Base-by-base conservation (phyloP, 2,797 vertebrate species). In the Furcifer pardalis region DNA sequence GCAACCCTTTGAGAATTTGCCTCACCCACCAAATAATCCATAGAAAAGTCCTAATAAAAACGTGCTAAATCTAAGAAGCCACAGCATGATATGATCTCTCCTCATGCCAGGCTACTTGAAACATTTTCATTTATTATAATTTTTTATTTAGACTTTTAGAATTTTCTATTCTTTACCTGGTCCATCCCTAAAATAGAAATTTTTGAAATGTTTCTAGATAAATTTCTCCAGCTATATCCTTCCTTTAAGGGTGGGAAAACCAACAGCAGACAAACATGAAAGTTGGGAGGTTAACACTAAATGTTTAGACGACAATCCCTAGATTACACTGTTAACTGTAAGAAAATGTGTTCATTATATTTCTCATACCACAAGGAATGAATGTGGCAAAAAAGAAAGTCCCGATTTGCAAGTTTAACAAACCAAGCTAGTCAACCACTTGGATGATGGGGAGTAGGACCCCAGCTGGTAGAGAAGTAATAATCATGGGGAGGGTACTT, bases 51-150 rank as follows among this genome's bases (percentile, higher is more conserved):
- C 66, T 88, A 91, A 56, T 35, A 89, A 85, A 81, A 25, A 76
- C 86, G 21, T 27, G 9, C 30, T 82, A 80, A 76, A 88, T 81
- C 73, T 89, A 84, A 88, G 84, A 79, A 79, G 80, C 90, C 85
- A 73, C 81, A 86, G 79, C 84, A 88, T 89, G 90, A 84, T 84
- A 37, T 89, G 85, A 71, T 12, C 72, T 92, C 85, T 94, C 91
- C 85, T 72, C 77, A 84, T 84, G 77, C 77, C 46, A 84, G 66
- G 60, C 75, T 89, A 66, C 56, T 89, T 81, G 44, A 89, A 89
- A 73, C 12, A n/a, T 82, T 82, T 52, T 68, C 63, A 65, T 71
- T 84, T 15, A 1, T 0, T 0, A 35, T 77, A 81, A 81, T 49
- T 71, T 73, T 74, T 91, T 81, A 32, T 74, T 69, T 83, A 63